Conservation (phyloP, 2,888 invertebrate species). For the Xanthia icteritia region DNA sequence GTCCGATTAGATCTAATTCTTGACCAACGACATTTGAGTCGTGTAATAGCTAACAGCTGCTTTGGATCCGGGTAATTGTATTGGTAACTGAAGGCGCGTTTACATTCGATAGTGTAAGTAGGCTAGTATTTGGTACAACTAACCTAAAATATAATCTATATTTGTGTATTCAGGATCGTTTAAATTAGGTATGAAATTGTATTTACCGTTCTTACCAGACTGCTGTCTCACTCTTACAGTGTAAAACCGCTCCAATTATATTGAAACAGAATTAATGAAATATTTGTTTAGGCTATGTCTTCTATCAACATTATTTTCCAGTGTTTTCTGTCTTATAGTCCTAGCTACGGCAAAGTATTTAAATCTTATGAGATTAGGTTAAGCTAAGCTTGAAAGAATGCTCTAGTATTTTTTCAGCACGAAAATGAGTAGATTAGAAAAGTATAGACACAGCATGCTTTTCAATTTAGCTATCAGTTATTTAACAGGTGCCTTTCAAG, state of each 20-base stretch:
- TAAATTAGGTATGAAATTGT: background rate
- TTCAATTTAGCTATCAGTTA: conserved; percentile 4
- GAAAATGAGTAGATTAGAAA: background rate
- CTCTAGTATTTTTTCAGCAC: background rate
- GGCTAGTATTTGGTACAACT: conserved; percentile 8
- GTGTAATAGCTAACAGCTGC: conserved; percentile 57
- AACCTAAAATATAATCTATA: background rate
- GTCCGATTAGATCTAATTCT: conserved; percentile 67
- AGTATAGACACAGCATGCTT: background rate
- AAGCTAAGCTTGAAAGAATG: background rate
- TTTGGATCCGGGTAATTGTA: conserved; percentile 58
- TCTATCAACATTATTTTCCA: background rate
- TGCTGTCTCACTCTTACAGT: conserved; percentile 8
- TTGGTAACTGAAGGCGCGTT: conserved; percentile 47
- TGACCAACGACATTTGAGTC: conserved; percentile 70
- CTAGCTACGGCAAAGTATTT: background rate
- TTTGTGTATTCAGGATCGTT: background rate
- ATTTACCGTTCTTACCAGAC: conserved; percentile 6
- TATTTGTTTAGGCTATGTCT: background rate
- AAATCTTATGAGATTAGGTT: no score
- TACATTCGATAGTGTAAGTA: conserved; percentile 36
- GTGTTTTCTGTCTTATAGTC: background rate
- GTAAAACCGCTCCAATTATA: conserved; percentile 23
- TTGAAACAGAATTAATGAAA: conserved; percentile 23
- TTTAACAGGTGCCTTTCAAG: conserved; percentile 10